Percentiles rank a stretch among this genome's conserved stretches.
phyloP scores from a whole-genome alignment of 1,140 invertebrate species.

The Aphelinus atriplicis region DNA sequence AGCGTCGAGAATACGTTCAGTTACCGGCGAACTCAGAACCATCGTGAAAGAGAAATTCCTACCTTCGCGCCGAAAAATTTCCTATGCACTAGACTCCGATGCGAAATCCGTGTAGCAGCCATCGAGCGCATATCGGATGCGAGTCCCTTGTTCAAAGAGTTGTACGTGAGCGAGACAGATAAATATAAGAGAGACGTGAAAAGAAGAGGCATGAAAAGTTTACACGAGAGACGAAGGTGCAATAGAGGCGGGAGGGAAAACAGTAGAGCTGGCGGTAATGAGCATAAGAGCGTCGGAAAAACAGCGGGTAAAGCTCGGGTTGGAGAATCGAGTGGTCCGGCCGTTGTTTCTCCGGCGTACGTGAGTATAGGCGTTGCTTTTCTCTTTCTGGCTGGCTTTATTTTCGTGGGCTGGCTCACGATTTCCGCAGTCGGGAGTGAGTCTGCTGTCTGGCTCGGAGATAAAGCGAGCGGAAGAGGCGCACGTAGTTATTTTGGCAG shows the following conservation, averaged over 20 bases:
- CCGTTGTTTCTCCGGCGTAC: constrained; percentile 5
- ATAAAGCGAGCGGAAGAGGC: background rate
- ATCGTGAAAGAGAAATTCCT: too few species aligned
- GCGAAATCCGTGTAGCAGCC: background rate
- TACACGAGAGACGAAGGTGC: background rate
- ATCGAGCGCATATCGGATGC: background rate
- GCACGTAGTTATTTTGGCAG: background rate
- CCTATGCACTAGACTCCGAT: background rate
- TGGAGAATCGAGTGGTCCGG: background rate
- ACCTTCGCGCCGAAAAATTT: too few species aligned
- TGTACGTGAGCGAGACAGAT: background rate
- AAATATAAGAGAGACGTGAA: background rate
- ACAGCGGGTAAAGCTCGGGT: background rate
- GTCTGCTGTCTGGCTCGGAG: background rate
- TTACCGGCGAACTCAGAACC: too few species aligned
- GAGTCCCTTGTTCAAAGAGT: background rate
- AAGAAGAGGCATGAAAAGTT: background rate
- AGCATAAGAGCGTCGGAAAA: constrained; percentile 20
- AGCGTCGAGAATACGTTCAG: too few species aligned
- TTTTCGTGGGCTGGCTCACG: background rate
- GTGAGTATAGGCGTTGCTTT: background rate
- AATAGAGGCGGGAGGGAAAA: too few species aligned
- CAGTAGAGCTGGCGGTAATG: constrained; percentile 11
- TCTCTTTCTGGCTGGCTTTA: background rate
- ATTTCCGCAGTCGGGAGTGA: background rate